Percentiles rank a stretch among this genome's conserved stretches.
Conservation (phyloP, 2,797 vertebrate genomes). For the Catamblyrhynchus diadema region DNA sequence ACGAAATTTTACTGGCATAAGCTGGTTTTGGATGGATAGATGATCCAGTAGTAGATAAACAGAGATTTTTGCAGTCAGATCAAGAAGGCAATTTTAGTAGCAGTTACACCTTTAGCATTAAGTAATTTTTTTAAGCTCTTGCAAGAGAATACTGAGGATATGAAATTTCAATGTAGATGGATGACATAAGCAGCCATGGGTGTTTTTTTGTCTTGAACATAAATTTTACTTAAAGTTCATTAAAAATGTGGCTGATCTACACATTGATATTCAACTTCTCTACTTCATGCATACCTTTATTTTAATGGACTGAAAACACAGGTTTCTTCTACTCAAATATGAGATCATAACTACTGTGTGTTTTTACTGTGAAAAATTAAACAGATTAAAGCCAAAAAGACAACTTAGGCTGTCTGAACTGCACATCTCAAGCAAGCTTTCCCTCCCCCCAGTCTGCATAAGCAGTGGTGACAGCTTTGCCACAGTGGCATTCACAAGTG, state of each 20-base stretch:
- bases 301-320: not conserved
- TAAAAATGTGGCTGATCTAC: not conserved
- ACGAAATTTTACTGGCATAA: not conserved
- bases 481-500: not conserved
- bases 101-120: not conserved
- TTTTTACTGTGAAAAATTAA: not conserved
- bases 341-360: not conserved
- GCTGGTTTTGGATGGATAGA: not conserved
- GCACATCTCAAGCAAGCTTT: not conserved
- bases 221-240: not conserved
- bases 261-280: not conserved
- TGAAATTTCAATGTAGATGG: not conserved
- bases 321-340: not conserved
- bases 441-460: not conserved
- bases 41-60: not conserved
- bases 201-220: not conserved
- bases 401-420: not conserved
- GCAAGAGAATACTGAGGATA: not conserved
- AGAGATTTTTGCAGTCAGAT: not conserved
- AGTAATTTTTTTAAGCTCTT: not conserved
- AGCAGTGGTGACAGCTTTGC: slow-evolving; percentile 12
- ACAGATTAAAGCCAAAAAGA: not conserved
- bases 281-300: not conserved
- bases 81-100: not conserved
- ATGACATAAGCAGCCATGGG: not conserved